Percentiles rank a stretch among this genome's conserved stretches.
Evolutionary conservation across 2,113 vertebrate genomes (phyloP).

Genomic region (Dicentrarchus labrax): DNA sequence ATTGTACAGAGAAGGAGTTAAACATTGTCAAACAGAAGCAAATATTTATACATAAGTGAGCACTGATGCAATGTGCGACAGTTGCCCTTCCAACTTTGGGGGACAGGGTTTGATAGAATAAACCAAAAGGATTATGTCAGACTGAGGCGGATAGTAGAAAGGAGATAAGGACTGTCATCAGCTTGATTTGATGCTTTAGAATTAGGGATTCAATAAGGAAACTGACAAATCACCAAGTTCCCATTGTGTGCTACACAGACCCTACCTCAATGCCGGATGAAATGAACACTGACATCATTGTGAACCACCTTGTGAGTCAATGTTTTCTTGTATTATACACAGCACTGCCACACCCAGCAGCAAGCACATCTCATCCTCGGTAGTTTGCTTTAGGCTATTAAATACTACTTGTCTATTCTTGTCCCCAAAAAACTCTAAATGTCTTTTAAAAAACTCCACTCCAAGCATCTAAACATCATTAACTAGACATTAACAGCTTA

Average conservation of each 20-base stretch:
- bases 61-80: conserved; percentile 19
- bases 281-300: neutral
- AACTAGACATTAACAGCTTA: neutral
- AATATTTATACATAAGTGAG: conserved; percentile 55
- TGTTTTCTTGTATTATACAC: conserved; percentile 1
- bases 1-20: conserved; percentile 32
- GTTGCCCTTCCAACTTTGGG: neutral
- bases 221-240: neutral
- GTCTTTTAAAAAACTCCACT: neutral
- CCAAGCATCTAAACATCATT: neutral
- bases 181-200: neutral
- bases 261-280: neutral
- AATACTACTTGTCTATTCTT: conserved; percentile 22
- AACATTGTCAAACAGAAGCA: conserved; percentile 69
- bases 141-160: neutral
- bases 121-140: neutral
- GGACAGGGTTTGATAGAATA: neutral
- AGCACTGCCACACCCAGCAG: neutral
- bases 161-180: neutral
- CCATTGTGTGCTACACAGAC: neutral
- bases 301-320: conserved; percentile 10
- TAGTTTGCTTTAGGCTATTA: neutral
- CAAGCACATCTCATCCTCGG: neutral
- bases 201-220: neutral
- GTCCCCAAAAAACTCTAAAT: neutral